Base-by-base conservation (phyloP, 2,797 vertebrate species). In the Labeo calbasu region DNA sequence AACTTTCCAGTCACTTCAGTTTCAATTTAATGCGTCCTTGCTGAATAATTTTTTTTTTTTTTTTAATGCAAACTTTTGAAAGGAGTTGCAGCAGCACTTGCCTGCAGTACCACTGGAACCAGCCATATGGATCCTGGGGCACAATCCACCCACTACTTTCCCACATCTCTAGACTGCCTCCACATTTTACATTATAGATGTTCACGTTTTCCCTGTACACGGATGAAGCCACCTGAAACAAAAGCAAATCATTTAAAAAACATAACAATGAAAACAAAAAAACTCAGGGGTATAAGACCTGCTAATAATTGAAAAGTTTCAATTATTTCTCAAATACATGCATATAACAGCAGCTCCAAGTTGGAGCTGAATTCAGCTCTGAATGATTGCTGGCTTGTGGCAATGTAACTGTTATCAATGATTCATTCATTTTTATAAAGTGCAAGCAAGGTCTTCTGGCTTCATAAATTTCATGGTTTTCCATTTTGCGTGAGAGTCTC, bases 91-190 rank as follows among this genome's bases (percentile, higher is more conserved):
- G 43, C 3, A 50, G 36, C 32, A 43, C 53, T 43, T 76, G 86
- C 89, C 87, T 90, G 86, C 89, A 90, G 83, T 86, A 90, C 89
- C 89, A 90, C 81, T 90, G 89, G 79, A 90, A 90, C 86, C 89
- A 90, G 57, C 89, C 87, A 1, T 88, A 90, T 1, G 89, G 87
- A 71, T 90, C 89, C 85, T 88, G 87, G 12, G 87, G 25, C 6
- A 77, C 69, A 23, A 88, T 87, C 87, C 89, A 90, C 0, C 89
- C 86, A 61, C 86, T 88, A 72, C 69, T 86, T 63, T 89, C 89
- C 89, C 89, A 90, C 87, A 90, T 88, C 71, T 90, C 85, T 48
- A 88, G 83, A 79, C 87, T 90, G 76, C 89, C 87, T 40, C 89
- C 87, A 40, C 87, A 90, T 75, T 90, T 88, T 57, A 90, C 87